These are phyloP conservation scores for Cetoscarus ocellatus DNA, from an alignment of 2,797 vertebrate species.

Conservation along the genomic window DNA sequence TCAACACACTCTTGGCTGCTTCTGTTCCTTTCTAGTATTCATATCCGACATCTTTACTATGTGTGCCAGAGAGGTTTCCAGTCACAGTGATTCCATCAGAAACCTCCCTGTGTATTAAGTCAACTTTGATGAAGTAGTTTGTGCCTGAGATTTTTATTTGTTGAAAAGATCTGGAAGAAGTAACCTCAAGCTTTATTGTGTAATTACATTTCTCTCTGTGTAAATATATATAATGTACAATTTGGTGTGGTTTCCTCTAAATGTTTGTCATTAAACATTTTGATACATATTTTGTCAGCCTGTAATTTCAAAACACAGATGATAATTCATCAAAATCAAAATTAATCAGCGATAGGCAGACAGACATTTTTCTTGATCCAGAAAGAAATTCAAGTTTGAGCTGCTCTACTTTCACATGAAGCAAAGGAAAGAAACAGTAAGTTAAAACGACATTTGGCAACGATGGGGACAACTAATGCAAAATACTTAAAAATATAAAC, in stretches of 20 bases:
- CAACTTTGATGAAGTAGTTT: conserved; percentile 26
- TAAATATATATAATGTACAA: conserved; percentile 61
- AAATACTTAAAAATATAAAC: too few species aligned
- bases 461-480: too few species aligned
- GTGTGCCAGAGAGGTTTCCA: not conserved
- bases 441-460: too few species aligned
- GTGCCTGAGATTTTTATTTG: conserved; percentile 10
- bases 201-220: conserved; percentile 45
- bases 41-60: not conserved
- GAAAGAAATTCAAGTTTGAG: too few species aligned
- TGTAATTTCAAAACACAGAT: conserved; percentile 20
- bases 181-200: conserved; percentile 5
- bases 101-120: not conserved
- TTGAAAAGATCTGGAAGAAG: not conserved
- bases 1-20: not conserved
- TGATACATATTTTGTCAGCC: conserved; percentile 32
- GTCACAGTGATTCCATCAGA: not conserved
- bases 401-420: too few species aligned
- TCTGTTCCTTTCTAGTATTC: conserved; percentile 3
- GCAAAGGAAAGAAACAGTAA: too few species aligned
- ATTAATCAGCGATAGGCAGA: not conserved
- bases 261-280: conserved; percentile 74
- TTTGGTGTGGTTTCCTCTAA: conserved; percentile 43
- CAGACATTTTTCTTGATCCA: too few species aligned
- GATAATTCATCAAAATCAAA: too few species aligned